Base-by-base conservation (phyloP, 2,797 vertebrate genomes). In the Sebastes trivittatus region DNA sequence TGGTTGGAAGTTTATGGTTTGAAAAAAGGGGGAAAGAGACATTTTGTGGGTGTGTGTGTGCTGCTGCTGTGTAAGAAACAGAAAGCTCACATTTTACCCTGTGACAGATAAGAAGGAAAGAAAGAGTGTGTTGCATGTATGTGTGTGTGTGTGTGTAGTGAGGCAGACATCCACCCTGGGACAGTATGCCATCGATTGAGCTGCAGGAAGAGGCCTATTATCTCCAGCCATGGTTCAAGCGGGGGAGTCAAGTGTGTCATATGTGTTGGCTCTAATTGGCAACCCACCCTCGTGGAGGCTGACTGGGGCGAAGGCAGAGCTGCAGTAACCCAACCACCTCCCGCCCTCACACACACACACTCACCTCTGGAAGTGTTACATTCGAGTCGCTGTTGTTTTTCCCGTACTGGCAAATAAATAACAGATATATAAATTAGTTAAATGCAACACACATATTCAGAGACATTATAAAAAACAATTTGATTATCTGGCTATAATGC, bases 241-340 rank as follows among this genome's bases (percentile, higher is more conserved):
- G 85, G 88, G 87, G 91, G 91, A 95, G 94, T 95, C 94, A 94
- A 95, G 92, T 94, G 94, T 94, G 93, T 95, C 94, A 94, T 94
- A 94, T 87, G 90, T 94, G 93, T 93, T 92, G 90, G 70, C 93
- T 94, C 92, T 95, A 95, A 95, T 95, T 95, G 94, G 94, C 94
- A 93, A 91, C 87, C 88, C 85, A 88, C 88, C 89, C 87, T 75
- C 83, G 89, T 87, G 87, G 89, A 91, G 87, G 86, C 89, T 86
- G 91, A 87, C 83, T 75, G 81, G 86, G 85, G 89, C 22, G 23
- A 88, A 84, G 80, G 85, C 81, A 83, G 81, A 89, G 84, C 87
- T 75, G 78, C 62, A 76, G 86, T 64, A 79, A 79, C 83, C 78
- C 70, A 60, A 61, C 77, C 85, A 74, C 81, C 86, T 77, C 77